These are phyloP conservation scores for Pogonophryne albipinna DNA, from an alignment of 2,797 vertebrate genomes.

Conservation along the genomic window DNA sequence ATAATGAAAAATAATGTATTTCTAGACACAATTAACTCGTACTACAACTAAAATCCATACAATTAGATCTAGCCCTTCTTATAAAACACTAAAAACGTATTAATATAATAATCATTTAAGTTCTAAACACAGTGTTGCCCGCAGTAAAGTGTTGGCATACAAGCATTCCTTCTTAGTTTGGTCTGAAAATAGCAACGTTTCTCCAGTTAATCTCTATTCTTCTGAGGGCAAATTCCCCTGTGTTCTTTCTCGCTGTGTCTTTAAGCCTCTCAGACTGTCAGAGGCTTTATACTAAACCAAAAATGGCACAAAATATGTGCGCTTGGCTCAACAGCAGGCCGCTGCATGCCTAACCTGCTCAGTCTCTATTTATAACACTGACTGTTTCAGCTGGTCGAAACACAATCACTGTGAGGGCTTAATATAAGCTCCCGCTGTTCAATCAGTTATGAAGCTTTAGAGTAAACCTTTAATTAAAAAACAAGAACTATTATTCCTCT, in stretches of 20 bases:
- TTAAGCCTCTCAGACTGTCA: too few species aligned
- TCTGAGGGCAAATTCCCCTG: too few species aligned
- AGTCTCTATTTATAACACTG: conserved; percentile 67
- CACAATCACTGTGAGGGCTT: conserved; percentile 19
- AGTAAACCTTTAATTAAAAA: background rate
- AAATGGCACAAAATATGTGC: too few species aligned
- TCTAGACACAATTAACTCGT: background rate
- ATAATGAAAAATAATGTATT: background rate
- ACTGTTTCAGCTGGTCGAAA: conserved; percentile 36
- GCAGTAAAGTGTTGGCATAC: too few species aligned
- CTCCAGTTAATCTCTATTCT: too few species aligned
- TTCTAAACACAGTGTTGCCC: too few species aligned
- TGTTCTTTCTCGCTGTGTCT: too few species aligned
- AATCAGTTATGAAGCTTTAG: conserved; percentile 3
- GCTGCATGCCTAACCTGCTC: conserved; percentile 28
- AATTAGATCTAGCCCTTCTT: background rate
- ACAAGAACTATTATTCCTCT: background rate
- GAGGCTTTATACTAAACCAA: too few species aligned
- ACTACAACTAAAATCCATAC: background rate
- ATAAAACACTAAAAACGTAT: too few species aligned
- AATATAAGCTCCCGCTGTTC: conserved; percentile 39
- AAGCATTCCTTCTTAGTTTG: too few species aligned
- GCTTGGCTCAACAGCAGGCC: background rate
- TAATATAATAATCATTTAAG: too few species aligned
- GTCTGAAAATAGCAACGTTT: too few species aligned